These are phyloP conservation scores for Tachypleus tridentatus DNA, from an alignment of 1,140 invertebrate species.

Conservation along the genomic window DNA sequence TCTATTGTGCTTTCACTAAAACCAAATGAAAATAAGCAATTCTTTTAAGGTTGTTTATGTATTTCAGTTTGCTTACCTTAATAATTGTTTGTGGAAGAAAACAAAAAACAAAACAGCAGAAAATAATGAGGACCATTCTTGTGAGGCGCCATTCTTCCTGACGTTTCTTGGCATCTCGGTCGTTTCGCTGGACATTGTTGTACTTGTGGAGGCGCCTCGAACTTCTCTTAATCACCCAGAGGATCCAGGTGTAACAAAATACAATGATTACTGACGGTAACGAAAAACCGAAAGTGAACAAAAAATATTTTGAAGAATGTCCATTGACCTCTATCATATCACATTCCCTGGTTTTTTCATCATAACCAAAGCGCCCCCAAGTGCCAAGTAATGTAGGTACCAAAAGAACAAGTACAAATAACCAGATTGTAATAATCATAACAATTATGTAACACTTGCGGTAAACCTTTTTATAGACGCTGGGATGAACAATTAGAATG, in stretches of 20 bases:
- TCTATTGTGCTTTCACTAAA: too few relatives aligned
- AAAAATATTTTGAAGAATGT: conserved; percentile 66
- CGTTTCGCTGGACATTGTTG: conserved; percentile 3
- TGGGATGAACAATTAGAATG: conserved; percentile 20
- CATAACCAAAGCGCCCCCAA: conserved; percentile 67
- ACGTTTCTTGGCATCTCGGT: conserved; percentile 9
- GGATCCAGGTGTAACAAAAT: conserved; percentile 70
- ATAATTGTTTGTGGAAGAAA: conserved; percentile 74
- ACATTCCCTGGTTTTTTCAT: conserved; percentile 32
- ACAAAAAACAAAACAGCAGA: conserved; percentile 65
- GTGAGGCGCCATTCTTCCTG: conserved; percentile 47
- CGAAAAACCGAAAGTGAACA: conserved; percentile 68
- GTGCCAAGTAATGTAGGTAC: conserved; percentile 61
- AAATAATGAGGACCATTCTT: conserved; percentile 70
- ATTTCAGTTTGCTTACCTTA: conserved; percentile 44
- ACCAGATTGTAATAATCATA: conserved; percentile 52
- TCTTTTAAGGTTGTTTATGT: too few relatives aligned
- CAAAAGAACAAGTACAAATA: conserved; percentile 49
- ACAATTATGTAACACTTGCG: conserved; percentile 13
- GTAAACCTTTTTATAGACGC: conserved; percentile 18
- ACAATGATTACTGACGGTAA: conserved; percentile 69
- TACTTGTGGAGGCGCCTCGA: conserved; percentile 10
- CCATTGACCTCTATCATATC: conserved; percentile 45
- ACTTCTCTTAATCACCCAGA: conserved; percentile 55
- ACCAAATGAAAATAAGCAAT: too few relatives aligned